These are phyloP conservation scores for Agonopterix heracliana DNA, from an alignment of 2,888 invertebrate species.

Conservation along the genomic window DNA sequence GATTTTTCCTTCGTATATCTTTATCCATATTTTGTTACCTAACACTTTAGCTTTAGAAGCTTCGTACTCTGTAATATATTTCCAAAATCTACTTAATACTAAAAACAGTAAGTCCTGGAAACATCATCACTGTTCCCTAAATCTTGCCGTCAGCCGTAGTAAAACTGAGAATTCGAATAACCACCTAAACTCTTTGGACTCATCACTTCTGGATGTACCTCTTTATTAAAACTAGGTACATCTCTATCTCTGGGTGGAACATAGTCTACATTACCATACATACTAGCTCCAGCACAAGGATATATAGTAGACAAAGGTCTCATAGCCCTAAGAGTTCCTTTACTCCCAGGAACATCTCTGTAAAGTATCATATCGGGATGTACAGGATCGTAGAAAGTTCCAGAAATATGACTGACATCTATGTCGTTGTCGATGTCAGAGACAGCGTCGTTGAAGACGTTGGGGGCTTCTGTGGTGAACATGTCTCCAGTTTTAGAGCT, in stretches of 20 bases:
- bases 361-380: slow-evolving; percentile 70
- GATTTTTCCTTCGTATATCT: too few species aligned
- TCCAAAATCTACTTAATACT: slow-evolving; percentile 11
- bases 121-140: slow-evolving; percentile 28
- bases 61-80: not conserved
- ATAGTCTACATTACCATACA: slow-evolving; percentile 63
- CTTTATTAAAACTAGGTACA: slow-evolving; percentile 36
- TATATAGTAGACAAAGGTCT: slow-evolving; percentile 64
- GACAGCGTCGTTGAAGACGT: slow-evolving; percentile 58
- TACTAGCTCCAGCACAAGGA: slow-evolving; percentile 55
- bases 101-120: slow-evolving; percentile 52
- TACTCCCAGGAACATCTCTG: slow-evolving; percentile 51
- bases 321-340: slow-evolving; percentile 61
- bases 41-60: not conserved
- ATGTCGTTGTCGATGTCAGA: slow-evolving; percentile 66
- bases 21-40: too few species aligned
- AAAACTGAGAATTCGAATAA: slow-evolving; percentile 55
- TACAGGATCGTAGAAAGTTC: slow-evolving; percentile 62
- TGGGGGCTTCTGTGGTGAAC: slow-evolving; percentile 64
- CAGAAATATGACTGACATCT: slow-evolving; percentile 64
- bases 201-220: slow-evolving; percentile 42
- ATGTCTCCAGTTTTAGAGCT: slow-evolving; percentile 61
- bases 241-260: slow-evolving; percentile 16
- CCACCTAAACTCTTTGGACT: slow-evolving; percentile 64
- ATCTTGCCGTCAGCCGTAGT: slow-evolving; percentile 58